A percentile compares a stretch with the other conserved stretches of the same genome.
Conservation (phyloP, 2,888 invertebrate species). For the Polyommatus icarus region DNA sequence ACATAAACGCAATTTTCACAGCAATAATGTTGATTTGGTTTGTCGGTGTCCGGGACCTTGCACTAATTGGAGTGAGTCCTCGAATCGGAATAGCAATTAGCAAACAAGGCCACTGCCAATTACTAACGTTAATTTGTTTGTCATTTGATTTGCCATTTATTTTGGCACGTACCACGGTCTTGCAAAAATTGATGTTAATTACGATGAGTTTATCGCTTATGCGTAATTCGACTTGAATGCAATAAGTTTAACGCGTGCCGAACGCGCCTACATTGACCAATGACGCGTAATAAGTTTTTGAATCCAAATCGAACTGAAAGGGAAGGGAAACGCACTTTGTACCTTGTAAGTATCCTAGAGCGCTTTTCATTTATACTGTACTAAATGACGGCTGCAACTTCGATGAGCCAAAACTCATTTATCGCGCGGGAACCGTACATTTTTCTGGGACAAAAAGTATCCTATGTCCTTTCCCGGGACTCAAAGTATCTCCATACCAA, state of each 20-base stretch:
- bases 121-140: slow-evolving; percentile 9
- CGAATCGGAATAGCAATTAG: slow-evolving; percentile 14
- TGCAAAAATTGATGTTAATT: neutral
- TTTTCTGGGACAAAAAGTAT: too few relatives aligned
- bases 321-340: neutral
- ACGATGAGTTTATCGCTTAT: neutral
- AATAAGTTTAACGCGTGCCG: neutral
- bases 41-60: neutral
- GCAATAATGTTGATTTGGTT: slow-evolving; percentile 13
- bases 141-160: slow-evolving; percentile 33
- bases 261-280: neutral
- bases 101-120: neutral
- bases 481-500: too few relatives aligned
- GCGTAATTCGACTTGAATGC: too few relatives aligned
- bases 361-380: neutral
- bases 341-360: neutral
- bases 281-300: neutral
- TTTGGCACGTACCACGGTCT: neutral
- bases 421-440: too few relatives aligned
- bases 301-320: neutral
- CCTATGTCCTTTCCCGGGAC: too few relatives aligned
- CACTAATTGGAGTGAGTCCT: slow-evolving; percentile 1
- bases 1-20: neutral
- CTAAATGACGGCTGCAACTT: too few relatives aligned
- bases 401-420: too few relatives aligned